Conservation (phyloP, 2,797 vertebrate genomes). For the Sciaenops ocellatus region DNA sequence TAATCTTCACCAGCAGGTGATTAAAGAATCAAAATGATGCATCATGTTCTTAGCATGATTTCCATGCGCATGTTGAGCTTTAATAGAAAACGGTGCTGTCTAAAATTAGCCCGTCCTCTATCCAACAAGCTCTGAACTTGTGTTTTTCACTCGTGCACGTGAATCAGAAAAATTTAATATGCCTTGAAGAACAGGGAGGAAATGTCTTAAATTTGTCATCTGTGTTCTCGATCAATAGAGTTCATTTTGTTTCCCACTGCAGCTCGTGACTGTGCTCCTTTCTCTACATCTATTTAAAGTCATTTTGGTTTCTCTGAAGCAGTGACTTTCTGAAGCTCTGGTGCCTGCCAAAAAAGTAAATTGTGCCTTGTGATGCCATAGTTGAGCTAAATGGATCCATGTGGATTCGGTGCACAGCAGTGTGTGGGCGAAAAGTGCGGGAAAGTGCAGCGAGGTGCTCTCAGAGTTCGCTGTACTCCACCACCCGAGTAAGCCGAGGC, state of each 20-base stretch:
- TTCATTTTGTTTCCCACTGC: slow-evolving; percentile 29
- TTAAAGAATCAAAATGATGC: slow-evolving; percentile 20
- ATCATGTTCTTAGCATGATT: slow-evolving; percentile 32
- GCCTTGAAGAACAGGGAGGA: slow-evolving; percentile 3
- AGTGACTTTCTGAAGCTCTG: slow-evolving; percentile 50
- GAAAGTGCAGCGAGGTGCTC: slow-evolving; percentile 73
- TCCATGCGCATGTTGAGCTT: slow-evolving; percentile 33
- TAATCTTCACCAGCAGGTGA: slow-evolving; percentile 48
- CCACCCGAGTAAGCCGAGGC: slow-evolving; percentile 34
- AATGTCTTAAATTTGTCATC: slow-evolving; percentile 19
- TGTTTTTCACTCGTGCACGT: not conserved
- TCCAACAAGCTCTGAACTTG: slow-evolving; percentile 13
- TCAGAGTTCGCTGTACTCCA: slow-evolving; percentile 42
- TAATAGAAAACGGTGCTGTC: slow-evolving; percentile 37
- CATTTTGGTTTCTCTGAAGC: slow-evolving; percentile 54
- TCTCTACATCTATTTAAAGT: slow-evolving; percentile 59
- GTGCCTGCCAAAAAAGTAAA: slow-evolving; percentile 66
- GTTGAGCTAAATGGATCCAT: slow-evolving; percentile 77
- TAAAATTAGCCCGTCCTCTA: slow-evolving; percentile 46
- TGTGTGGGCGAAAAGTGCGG: slow-evolving; percentile 79
- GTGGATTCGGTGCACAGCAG: slow-evolving; percentile 66
- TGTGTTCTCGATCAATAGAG: slow-evolving; percentile 33
- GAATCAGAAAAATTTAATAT: slow-evolving; percentile 25
- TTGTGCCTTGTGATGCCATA: slow-evolving; percentile 69
- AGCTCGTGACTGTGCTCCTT: slow-evolving; percentile 37